A percentile compares a stretch with the other conserved stretches of the same genome.
Conservation (phyloP, 2,888 invertebrate genomes). For the Rhyacophila evoluta region DNA sequence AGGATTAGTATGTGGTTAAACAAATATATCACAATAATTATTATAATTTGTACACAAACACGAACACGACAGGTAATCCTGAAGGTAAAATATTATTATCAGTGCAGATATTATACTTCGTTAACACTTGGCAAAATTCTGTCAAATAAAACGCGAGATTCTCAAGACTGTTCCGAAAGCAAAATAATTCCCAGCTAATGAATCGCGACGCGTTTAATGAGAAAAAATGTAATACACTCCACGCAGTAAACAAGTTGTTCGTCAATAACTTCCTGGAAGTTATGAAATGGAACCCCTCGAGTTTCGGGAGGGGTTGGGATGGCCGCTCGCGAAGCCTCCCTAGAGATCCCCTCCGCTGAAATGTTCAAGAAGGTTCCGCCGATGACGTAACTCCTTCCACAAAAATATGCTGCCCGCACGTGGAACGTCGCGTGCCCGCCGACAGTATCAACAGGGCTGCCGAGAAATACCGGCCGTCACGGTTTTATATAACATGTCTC, state of each 20-base stretch:
- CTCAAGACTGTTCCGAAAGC: too few species aligned
- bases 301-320: neutral
- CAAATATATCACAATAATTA: too few species aligned
- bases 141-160: too few species aligned
- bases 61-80: too few species aligned
- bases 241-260: neutral
- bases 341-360: neutral
- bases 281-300: neutral
- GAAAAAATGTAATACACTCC: neutral
- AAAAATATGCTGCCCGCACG: neutral
- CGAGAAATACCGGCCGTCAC: neutral
- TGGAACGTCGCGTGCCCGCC: neutral
- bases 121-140: too few species aligned
- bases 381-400: slow-evolving; percentile 15
- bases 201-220: neutral
- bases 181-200: neutral
- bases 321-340: neutral
- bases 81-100: too few species aligned
- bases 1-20: too few species aligned
- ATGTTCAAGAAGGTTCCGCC: neutral
- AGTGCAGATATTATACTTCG: too few species aligned
- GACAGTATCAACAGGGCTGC: neutral
- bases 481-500: too few species aligned
- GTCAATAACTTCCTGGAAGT: neutral
- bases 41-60: too few species aligned